phyloP scores from a whole-genome alignment of 2,113 vertebrate species.

The Mobula hypostoma region DNA sequence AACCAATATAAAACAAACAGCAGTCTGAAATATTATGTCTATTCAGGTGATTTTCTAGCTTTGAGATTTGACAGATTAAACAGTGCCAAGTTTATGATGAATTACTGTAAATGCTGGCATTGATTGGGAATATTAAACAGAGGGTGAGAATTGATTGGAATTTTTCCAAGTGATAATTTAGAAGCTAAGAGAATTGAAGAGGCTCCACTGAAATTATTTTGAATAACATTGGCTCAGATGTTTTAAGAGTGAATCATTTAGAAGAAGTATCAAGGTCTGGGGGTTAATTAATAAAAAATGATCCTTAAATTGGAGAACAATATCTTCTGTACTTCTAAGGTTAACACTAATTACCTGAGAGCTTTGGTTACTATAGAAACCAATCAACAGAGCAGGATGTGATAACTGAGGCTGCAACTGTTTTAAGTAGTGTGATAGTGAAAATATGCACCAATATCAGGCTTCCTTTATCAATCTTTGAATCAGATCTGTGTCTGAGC shows the following conservation, averaged over 20 bases:
- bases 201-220: no score
- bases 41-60: background rate
- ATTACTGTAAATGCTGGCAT: background rate
- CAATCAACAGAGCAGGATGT: background rate
- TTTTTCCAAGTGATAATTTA: background rate
- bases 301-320: background rate
- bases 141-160: background rate
- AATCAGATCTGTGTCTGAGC: background rate
- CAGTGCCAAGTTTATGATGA: background rate
- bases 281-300: background rate
- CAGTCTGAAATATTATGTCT: background rate
- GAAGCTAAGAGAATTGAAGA: background rate
- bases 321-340: background rate
- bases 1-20: no score
- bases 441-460: background rate
- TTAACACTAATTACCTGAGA: background rate
- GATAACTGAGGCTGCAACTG: background rate
- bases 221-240: background rate
- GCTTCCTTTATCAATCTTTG: background rate
- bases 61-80: background rate
- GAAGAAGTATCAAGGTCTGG: background rate
- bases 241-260: background rate
- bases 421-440: background rate
- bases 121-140: background rate
- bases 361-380: constrained; percentile 12